These are phyloP conservation scores for Paramacrobiotus metropolitanus DNA, from an alignment of 1,140 invertebrate genomes.

Conservation along the genomic window DNA sequence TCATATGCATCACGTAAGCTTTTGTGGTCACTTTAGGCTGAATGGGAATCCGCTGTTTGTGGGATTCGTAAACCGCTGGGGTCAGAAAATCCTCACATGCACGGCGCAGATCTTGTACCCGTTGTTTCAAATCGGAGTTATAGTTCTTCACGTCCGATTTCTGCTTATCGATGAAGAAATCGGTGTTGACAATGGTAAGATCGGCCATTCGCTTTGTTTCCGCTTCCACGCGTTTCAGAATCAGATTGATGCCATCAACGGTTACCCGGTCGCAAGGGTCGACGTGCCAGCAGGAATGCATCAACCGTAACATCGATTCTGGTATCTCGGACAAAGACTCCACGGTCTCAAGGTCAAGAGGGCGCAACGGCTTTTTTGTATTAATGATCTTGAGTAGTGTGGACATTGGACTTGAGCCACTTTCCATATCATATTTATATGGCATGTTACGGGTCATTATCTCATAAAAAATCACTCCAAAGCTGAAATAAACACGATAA, in stretches of 20 bases:
- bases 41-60: too few relatives aligned
- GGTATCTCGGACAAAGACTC: background rate
- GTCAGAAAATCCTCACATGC: background rate
- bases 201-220: constrained; percentile 2
- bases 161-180: constrained; percentile 4
- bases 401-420: background rate
- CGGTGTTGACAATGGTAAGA: background rate
- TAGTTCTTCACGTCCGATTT: background rate
- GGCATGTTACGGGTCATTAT: background rate
- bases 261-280: background rate
- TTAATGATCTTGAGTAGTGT: background rate
- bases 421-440: background rate
- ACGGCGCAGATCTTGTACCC: background rate
- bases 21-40: background rate
- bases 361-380: background rate
- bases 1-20: background rate
- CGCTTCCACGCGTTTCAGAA: background rate
- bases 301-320: background rate
- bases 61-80: background rate
- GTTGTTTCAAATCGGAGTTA: background rate
- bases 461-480: background rate
- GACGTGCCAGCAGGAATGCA: constrained; percentile 3
- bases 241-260: background rate
- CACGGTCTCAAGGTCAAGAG: background rate
- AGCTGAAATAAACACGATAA: background rate